Evolutionary conservation across 2,888 invertebrate genomes (phyloP), one percentile per base, ranked within the genome.

Genomic region (Elmis aenea): DNA sequence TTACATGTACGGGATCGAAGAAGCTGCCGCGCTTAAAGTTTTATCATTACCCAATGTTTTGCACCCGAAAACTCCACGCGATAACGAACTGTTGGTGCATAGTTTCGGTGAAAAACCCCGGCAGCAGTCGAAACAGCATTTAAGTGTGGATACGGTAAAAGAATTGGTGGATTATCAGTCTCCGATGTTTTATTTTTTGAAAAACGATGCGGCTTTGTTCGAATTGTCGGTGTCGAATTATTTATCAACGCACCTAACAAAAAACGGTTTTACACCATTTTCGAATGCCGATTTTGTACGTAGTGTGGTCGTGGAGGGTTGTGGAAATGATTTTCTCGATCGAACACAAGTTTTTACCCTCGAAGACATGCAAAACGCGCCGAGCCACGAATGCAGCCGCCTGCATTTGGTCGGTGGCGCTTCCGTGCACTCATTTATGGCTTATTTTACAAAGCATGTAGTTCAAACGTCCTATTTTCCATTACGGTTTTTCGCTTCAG

Each of bases 231-330:
- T 74, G 8, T 67, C 76, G 50, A 74, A 75, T 61, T 73, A 72
- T 53, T 72, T 77, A 37, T 60, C 67, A 1, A 58, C 69, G 29
- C 59, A 67, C 32, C 55, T 76, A 3, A 64, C 69, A 12, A 63
- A 72, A 1, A 62, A 67, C 6, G 67, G 73, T n/a, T 84, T 77
- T 57, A 59, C 73, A 0, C 79, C 79, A 54, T 79, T 84, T 52
- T 78, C 82, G 1, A 87, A 86, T 62, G 74, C 87, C 1, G 88
- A 90, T 67, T 88, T 90, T 67, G 74, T 77, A 3, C 78, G 83
- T 34, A 84, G 83, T 57, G 67, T 85, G 2, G 68, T 90, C 2
- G 69, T 86, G 3, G 88, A 91, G 68, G 88, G 85, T 27, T 76
- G 81, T 52, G 82, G 82, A 2, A 57, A 68, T 16, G 70, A 79